Evolutionary conservation across 2,888 invertebrate species (phyloP), one percentile per base, ranked within the genome.

Genomic region (Xiphydria camelus): DNA sequence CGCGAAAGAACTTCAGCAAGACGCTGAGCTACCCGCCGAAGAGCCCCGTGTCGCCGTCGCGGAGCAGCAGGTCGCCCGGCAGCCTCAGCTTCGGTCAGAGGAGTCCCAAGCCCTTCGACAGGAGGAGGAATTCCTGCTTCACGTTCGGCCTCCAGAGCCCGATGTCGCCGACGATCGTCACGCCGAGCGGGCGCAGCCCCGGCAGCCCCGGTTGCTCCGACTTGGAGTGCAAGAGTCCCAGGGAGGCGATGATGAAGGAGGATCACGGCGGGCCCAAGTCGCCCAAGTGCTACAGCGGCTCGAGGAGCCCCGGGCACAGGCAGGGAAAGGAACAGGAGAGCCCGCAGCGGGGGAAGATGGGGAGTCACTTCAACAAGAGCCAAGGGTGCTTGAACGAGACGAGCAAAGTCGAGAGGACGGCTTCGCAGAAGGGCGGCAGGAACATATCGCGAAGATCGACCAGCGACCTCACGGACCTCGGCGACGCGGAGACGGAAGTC

Each of bases 401-500:
- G 1, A 23, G 18, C 4, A 57, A 10, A 14, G 39, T 33, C n/a
- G 64, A 58, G 2, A 58, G 44, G 34, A n/a, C 26, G 10, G n/a
- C n/a, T n/a, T n/a, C n/a, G n/a, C n/a, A n/a, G n/a, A 26, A 26
- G 14, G 9, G 5, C 7, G 14, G 10, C 3, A 26, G 6, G 14
- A 62, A 54, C 18, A 60, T 64, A 38, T 49, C 66, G 55, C 79
- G 88, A 38, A 88, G 87, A 62, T 89, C 89, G 0, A 89, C 90
- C 2, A 89, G 89, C 14, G 90, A 90, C 76, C 76, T 90, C 57
- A 85, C 85, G 5, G 86, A 87, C 53, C 70, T 80, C 54, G 77
- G 76, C 15, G 79, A 84, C 53, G 81, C 81, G 1, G 82, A 82
- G 10, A 81, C 82, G 3, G 81, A 81, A 12, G 80, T 82, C 42